phyloP scores from a whole-genome alignment of 2,888 invertebrate species.

The Smittia sp. region DNA sequence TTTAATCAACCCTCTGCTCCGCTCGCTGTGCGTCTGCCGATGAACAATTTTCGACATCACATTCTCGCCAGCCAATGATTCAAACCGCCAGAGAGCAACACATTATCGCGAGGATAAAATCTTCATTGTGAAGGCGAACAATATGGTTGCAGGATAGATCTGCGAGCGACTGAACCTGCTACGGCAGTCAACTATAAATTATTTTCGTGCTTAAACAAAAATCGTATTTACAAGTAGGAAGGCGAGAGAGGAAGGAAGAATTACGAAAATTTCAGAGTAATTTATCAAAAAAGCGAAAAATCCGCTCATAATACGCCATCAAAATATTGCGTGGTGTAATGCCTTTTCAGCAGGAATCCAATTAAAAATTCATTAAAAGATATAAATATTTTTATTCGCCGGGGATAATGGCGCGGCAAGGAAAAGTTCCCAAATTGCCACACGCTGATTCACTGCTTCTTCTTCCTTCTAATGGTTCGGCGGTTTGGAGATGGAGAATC shows the following conservation, averaged over 20 bases:
- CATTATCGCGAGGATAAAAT: constrained; percentile 35
- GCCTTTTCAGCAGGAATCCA: constrained; percentile 41
- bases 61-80: neutral
- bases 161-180: neutral
- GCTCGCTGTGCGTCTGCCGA: too few species aligned
- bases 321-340: constrained; percentile 38
- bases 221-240: neutral
- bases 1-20: too few species aligned
- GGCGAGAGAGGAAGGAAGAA: constrained; percentile 38
- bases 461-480: too few species aligned
- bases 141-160: constrained; percentile 20
- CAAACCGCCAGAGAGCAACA: constrained; percentile 28
- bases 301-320: neutral
- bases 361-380: constrained; percentile 41
- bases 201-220: constrained; percentile 35
- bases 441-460: too few species aligned
- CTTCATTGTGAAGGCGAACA: constrained; percentile 34
- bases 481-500: too few species aligned
- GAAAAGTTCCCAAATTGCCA: constrained; percentile 14
- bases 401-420: constrained; percentile 35
- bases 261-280: constrained; percentile 39
- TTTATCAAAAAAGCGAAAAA: constrained; percentile 36
- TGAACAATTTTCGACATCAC: neutral
- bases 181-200: constrained; percentile 29
- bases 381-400: constrained; percentile 31